Base-by-base conservation (phyloP, 1,140 invertebrate species). In the Panagrolaimus sp. region DNA sequence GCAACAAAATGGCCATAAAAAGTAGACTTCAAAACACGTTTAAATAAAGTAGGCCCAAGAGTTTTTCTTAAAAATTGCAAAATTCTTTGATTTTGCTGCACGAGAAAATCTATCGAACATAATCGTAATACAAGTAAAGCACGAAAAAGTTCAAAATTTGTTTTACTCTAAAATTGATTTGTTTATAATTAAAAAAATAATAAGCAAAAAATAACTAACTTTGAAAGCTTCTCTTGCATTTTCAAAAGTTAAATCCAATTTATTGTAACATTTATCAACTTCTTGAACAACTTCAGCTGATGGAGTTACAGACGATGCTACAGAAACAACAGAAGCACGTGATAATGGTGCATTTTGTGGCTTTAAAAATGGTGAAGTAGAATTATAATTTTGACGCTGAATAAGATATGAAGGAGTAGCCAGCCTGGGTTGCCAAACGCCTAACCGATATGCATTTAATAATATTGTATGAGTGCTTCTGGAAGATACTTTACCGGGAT, bases 1-100 rank as follows among this genome's bases (percentile, higher is more conserved):
- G 92, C 93, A 27, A 99, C 95, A 86, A 99, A 99, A 84, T 98
- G 96, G 11, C 95, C 95, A 84, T 97, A 99, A 86, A 98, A 96
- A 20, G 94, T 94, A 1, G 87, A 85, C 84, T 93, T 93, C 91
- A 98, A 96, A 46, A 95, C 72, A n/a, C 85, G 76, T 16, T 89
- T 88, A 84, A 98, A 98, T 9, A 98, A 82, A 69, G 83, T 87
- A 75, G 92, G 88, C 3, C 96, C 95, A 45, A 98, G 83, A n/a
- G 96, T 64, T 71, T 86, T 85, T 72, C 90, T 88, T 13, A 88
- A 86, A 13, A 91, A 71, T 86, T 92, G 92, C 89, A 98, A 91
- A 31, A 98, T 93, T 89, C 90, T 88, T 87, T 90, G 90, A 83
- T 98, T 97, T 86, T 98, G 89, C 79, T 95, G 90, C 63, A 97